A percentile compares a stretch with the other conserved stretches of the same genome.
Conservation (phyloP, 1,140 invertebrate species). For the Portunus trituberculatus region DNA sequence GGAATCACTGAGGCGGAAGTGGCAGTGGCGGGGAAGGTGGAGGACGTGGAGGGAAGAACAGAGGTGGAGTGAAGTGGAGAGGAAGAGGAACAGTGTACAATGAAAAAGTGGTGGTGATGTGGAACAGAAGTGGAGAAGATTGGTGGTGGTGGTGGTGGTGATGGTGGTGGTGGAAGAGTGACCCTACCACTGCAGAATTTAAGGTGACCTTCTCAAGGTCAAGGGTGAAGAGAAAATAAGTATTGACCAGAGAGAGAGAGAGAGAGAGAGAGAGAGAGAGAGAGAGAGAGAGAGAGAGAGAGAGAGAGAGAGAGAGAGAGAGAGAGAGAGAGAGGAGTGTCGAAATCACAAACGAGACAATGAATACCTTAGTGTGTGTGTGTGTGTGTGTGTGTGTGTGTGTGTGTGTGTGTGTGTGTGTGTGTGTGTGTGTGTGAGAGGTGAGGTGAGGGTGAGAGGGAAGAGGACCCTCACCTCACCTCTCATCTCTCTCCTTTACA, state of each 20-base stretch:
- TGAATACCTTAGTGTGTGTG: background rate
- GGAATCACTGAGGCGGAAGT: too few relatives aligned
- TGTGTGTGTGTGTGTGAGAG: background rate
- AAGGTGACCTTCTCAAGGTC: too few relatives aligned
- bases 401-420: too few relatives aligned
- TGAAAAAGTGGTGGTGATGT: too few relatives aligned
- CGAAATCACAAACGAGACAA: background rate
- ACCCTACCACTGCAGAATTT: too few relatives aligned
- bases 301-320: background rate
- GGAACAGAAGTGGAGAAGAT: too few relatives aligned
- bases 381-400: too few relatives aligned
- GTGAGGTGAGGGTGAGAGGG: background rate
- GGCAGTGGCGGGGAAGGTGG: background rate
- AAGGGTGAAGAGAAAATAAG: too few relatives aligned
- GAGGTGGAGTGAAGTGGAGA: background rate
- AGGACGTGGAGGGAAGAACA: background rate
- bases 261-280: conserved; percentile 48
- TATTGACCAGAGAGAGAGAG: conserved; percentile 8
- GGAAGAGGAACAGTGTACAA: too few relatives aligned
- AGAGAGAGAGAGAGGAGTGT: conserved; percentile 47
- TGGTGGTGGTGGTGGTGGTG: background rate
- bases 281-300: conserved; percentile 50
- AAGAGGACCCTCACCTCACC: background rate
- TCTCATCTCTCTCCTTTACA: too few relatives aligned
- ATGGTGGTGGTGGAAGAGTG: background rate